Conservation (phyloP, 2,797 vertebrate species). For the Chrosomus eos region DNA sequence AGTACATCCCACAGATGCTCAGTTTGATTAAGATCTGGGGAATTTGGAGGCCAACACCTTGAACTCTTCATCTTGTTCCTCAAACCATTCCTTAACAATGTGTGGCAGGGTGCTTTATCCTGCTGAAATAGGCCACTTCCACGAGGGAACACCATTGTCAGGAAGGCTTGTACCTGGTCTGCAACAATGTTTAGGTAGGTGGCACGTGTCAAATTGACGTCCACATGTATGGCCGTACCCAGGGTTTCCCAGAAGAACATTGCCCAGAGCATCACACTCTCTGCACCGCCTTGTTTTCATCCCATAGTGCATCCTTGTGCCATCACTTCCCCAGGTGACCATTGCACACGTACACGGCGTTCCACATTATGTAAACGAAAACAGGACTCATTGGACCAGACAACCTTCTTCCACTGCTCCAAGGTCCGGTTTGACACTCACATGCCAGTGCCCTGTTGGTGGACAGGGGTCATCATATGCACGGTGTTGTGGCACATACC, state of each 20-base stretch:
- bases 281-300: rapidly evolving
- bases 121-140: neutral
- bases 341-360: rapidly evolving
- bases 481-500: neutral
- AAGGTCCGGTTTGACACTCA: neutral
- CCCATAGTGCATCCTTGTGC: neutral
- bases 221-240: neutral
- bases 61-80: neutral
- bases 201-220: neutral
- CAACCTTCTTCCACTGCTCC: neutral
- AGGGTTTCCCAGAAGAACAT: neutral
- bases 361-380: neutral
- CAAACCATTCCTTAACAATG: neutral
- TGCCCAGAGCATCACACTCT: neutral
- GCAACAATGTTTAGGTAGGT: neutral
- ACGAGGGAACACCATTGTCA: neutral
- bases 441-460: neutral
- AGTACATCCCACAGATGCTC: neutral
- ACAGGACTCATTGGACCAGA: too few relatives aligned
- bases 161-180: neutral
- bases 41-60: neutral
- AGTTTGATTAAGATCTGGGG: neutral
- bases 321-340: neutral
- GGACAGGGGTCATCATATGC: neutral
- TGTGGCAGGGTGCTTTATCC: neutral